Base-by-base conservation (phyloP, 2,797 vertebrate genomes). In the Eidolon dupreanum region DNA sequence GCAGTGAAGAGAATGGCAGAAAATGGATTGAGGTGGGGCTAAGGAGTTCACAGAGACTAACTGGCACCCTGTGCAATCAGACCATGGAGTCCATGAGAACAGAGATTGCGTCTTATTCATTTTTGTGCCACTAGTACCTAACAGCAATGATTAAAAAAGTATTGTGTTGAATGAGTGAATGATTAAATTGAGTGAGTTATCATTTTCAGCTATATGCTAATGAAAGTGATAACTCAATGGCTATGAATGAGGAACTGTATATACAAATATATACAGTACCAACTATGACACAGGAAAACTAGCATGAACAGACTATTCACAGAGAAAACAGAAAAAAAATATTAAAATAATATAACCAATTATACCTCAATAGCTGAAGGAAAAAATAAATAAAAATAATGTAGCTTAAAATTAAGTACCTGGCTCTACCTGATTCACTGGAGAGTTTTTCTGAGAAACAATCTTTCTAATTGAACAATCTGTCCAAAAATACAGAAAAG, bases 361-460 rank as follows among this genome's bases (percentile, higher is more conserved):
- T 84, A 53, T 70, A 70, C 16, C 12, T 70, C 41, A 77, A 3
- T 68, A 61, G 22, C 28, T 84, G 79, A 94, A 74, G 74, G 53
- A 24, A 51, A 49, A 55, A 74, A 57, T 89, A 65, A 89, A 49
- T 81, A 59, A n/a, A 59, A 46, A 36, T 17, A 81, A 43, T 49
- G 84, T 33, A 68, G 53, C 41, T 65, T 31, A 75, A 88, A 93
- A 86, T 41, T 41, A 70, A n/a, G 8, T 8, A 77, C 26, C 33
- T 74, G 33, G 6, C 11, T 84, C 51, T 70, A 59, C 92, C 66
- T 12, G 12, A 87, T 33, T 82, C 59, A 84, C 22, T 74, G 75
- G 46, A 75, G 57, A 84, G 70, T 87, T 88, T 95, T 93, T 83
- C 63, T 66, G 90, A 78, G 57, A 93, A 88, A 79, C 6, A 90